Conservation (phyloP, 2,797 vertebrate genomes). For the Limosa lapponica region DNA sequence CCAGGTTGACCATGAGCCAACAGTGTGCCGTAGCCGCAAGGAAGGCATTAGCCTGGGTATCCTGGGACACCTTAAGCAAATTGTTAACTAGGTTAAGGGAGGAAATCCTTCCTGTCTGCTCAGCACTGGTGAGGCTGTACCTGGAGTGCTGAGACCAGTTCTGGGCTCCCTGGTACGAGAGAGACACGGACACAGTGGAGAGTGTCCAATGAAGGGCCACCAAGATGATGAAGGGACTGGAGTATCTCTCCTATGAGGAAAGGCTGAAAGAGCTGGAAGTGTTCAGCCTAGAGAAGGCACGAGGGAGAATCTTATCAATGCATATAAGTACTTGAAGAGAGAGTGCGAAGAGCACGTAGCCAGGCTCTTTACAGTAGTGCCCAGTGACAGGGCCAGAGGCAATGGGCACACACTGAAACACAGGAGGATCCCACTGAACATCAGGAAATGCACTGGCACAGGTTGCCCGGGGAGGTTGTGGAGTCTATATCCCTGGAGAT, state of each 20-base stretch:
- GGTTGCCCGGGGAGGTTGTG: background rate
- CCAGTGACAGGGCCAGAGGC: background rate
- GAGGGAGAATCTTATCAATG: rapidly evolving
- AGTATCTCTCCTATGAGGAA: background rate
- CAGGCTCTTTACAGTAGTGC: background rate
- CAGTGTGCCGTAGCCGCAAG: rapidly evolving
- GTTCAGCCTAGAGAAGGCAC: background rate
- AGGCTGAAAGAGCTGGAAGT: background rate
- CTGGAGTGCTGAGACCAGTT: background rate
- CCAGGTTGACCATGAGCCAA: background rate
- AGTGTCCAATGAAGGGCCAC: background rate
- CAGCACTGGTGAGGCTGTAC: background rate
- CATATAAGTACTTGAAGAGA: background rate
- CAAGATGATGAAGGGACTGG: background rate
- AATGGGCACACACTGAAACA: background rate
- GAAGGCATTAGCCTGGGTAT: background rate
- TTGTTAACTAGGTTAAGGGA: background rate
- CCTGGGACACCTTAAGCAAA: background rate
- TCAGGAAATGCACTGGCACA: background rate
- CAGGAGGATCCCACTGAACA: background rate
- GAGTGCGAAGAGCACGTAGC: background rate
- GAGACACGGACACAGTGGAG: rapidly evolving
- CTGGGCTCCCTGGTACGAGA: background rate
- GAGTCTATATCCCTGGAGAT: background rate
- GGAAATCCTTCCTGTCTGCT: background rate